A percentile compares a stretch with the other conserved stretches of the same genome.
Conservation (phyloP, 2,888 invertebrate species). For the Eupithecia centaureata region DNA sequence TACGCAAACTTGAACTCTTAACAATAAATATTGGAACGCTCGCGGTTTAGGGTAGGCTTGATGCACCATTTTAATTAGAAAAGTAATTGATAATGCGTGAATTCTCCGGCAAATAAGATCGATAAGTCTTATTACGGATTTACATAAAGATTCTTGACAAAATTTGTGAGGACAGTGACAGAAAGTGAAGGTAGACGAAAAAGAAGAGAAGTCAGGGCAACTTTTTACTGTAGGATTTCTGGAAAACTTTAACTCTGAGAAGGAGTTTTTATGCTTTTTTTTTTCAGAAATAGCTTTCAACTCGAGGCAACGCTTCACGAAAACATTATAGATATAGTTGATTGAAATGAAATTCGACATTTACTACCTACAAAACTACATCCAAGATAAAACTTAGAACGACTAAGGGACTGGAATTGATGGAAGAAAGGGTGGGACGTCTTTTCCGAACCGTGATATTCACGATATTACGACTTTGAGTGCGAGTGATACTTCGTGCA, state of each 20-base stretch:
- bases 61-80: not conserved
- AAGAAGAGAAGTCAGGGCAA: not conserved
- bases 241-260: not conserved
- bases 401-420: not conserved
- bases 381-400: not conserved
- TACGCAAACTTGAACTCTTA: conserved; percentile 55
- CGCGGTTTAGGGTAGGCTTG: conserved; percentile 15
- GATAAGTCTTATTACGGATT: not conserved
- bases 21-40: conserved; percentile 60
- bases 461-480: not conserved
- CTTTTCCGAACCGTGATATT: not conserved
- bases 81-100: not conserved
- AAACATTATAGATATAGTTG: not conserved
- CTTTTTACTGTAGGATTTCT: not conserved
- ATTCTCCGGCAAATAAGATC: not conserved
- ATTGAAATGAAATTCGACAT: not conserved
- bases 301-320: not conserved
- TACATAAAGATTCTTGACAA: not conserved
- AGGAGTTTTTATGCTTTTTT: not conserved
- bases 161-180: not conserved
- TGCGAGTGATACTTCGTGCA: not conserved
- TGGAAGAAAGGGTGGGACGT: not conserved
- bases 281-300: not conserved
- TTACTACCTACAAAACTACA: not conserved
- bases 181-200: not conserved